Evolutionary conservation across 2,113 vertebrate species (phyloP).

Genomic region (Syngnathus scovelli): DNA sequence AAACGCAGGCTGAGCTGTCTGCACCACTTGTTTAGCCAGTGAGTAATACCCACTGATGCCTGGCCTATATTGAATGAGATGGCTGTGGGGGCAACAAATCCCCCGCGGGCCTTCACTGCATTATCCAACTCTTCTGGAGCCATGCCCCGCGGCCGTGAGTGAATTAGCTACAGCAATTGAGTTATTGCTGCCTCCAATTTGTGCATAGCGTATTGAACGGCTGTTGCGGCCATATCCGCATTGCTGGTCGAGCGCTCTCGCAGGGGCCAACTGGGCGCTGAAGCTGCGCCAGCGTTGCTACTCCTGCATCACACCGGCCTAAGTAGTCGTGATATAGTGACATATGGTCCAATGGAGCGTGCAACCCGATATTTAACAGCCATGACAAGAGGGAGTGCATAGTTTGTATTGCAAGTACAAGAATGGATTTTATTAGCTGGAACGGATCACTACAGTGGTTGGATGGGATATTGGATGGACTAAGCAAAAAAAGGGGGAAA

Average conservation of each 20-base stretch:
- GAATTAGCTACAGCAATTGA: slow-evolving; percentile 75
- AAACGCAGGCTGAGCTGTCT: slow-evolving; percentile 63
- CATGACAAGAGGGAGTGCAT: not conserved
- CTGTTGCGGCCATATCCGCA: slow-evolving; percentile 57
- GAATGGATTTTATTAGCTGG: slow-evolving; percentile 5
- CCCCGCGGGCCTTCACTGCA: slow-evolving; percentile 65
- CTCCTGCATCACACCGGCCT: not conserved
- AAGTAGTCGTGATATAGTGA: slow-evolving; percentile 14
- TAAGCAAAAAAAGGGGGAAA: not conserved
- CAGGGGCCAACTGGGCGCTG: slow-evolving; percentile 39
- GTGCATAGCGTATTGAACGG: slow-evolving; percentile 68
- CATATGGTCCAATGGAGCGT: slow-evolving; percentile 22
- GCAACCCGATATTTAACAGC: slow-evolving; percentile 23
- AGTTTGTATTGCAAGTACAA: slow-evolving; percentile 7
- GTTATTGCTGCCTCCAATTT: slow-evolving; percentile 75
- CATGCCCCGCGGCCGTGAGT: slow-evolving; percentile 60
- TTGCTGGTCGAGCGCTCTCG: slow-evolving; percentile 42
- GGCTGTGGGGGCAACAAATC: slow-evolving; percentile 71
- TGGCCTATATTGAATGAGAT: slow-evolving; percentile 70
- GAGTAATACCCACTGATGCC: slow-evolving; percentile 66
- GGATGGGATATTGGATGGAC: not conserved
- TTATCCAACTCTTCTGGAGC: slow-evolving; percentile 74
- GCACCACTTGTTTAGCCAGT: slow-evolving; percentile 61
- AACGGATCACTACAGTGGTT: not conserved
- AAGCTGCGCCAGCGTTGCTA: slow-evolving; percentile 17